Evolutionary conservation across 2,113 vertebrate genomes (phyloP).

Genomic region (Rhinopomastus cyanomelas): DNA sequence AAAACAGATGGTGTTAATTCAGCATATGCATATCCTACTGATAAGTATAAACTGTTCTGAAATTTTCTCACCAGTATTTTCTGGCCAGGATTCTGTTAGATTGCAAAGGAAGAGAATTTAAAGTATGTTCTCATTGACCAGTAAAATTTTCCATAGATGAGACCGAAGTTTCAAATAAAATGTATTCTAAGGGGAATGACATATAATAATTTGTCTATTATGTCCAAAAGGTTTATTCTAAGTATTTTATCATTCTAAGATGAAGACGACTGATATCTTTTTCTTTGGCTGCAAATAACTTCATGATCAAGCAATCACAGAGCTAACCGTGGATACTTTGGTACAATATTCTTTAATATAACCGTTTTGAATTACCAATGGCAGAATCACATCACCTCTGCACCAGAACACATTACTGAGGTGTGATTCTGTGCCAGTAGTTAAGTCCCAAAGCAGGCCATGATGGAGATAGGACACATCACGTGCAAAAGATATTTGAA

Average conservation of each 20-base stretch:
- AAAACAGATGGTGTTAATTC: constrained; percentile 53
- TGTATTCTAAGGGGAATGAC: neutral
- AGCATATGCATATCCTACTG: constrained; percentile 42
- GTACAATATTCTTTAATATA: neutral
- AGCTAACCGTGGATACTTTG: neutral
- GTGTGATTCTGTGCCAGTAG: neutral
- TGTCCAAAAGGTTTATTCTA: neutral
- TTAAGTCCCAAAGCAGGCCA: neutral
- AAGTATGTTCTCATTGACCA: neutral
- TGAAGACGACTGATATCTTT: neutral
- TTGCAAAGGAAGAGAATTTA: neutral
- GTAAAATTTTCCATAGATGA: neutral
- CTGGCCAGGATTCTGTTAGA: neutral
- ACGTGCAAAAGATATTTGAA: neutral
- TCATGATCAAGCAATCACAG: neutral
- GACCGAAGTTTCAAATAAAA: neutral
- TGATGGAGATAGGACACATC: neutral
- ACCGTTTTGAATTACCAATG: neutral
- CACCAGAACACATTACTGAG: neutral
- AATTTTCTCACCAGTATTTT: constrained; percentile 8
- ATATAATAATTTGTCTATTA: neutral
- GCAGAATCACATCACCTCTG: neutral
- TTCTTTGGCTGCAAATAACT: neutral
- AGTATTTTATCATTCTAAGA: neutral
- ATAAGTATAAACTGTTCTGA: constrained; percentile 60